phyloP scores from a whole-genome alignment of 2,113 vertebrate genomes.

The Theristicus caerulescens region DNA sequence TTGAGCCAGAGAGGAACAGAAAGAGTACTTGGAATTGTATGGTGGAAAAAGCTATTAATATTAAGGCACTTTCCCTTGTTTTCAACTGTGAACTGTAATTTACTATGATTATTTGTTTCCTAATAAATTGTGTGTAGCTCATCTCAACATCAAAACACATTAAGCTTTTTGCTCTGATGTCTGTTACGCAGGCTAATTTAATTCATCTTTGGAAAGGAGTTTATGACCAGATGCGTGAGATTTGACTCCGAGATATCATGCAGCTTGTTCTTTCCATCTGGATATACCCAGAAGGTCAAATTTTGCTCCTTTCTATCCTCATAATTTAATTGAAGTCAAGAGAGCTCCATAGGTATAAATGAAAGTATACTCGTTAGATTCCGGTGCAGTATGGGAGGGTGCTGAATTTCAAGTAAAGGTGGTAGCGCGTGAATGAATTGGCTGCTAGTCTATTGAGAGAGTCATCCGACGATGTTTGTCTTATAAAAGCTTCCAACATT shows the following conservation, averaged over 20 bases:
- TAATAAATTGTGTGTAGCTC: background rate
- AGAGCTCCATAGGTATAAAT: background rate
- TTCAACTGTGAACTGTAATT: background rate
- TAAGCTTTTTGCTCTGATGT: background rate
- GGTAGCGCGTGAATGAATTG: background rate
- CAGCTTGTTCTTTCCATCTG: background rate
- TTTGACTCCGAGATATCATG: background rate
- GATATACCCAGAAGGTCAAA: background rate
- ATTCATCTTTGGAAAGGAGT: background rate
- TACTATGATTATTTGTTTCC: background rate
- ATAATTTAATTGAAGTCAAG: background rate
- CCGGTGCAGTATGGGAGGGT: background rate
- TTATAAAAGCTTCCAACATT: background rate
- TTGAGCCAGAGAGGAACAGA: background rate
- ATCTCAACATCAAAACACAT: background rate
- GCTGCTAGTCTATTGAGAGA: rapidly evolving
- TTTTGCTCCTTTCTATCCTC: background rate
- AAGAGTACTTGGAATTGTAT: rapidly evolving
- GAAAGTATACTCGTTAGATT: rapidly evolving
- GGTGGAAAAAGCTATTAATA: background rate
- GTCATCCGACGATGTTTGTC: rapidly evolving
- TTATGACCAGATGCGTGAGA: background rate
- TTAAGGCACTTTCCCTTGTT: background rate
- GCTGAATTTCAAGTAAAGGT: background rate
- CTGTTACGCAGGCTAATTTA: background rate